Evolutionary conservation across 2,888 invertebrate genomes (phyloP), one percentile per base, ranked within the genome.

Genomic region (Heteromurus nitidus): DNA sequence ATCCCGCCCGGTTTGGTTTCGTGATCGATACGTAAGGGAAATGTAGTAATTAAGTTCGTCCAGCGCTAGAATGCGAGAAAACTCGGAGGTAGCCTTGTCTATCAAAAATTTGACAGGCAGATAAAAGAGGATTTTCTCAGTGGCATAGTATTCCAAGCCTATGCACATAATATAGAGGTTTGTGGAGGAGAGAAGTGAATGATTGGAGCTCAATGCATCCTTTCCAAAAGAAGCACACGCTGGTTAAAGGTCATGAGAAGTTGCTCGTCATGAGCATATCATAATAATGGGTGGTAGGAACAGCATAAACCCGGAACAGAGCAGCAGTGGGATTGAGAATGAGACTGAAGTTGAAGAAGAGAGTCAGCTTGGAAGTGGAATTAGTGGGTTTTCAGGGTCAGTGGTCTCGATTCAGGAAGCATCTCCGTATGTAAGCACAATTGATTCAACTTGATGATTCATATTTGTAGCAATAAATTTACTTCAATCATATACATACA

Each of bases 281-380:
- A 47, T 36, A 30, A 68, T 62, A n/a, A 79, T 79, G 79, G 79
- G 79, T 55, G 79, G 70, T 24, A 62, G 79, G 72, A 79, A 79
- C 26, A 79, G 79, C 65, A 65, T 79, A 64, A 79, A 79, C 64
- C 79, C 79, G 70, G 69, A 69, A 77, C 68, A 67, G 22, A 60
- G 42, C n/a, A 36, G 24, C 18, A 72, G 70, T 55, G 55, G 50
- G 18, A 55, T 64, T 44, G 79, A 79, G 55, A 79, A 79, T 55
- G 79, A 79, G 72, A 79, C 79, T 70, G 79, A 79, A 44, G 24
- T 70, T 58, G 79, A 79, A 62, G 36, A 36, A 13, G 36, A 36
- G 5, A 70, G 70, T 22, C 70, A 79, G 30, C 64, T 70, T 53
- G 70, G 58, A 44, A 36, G 36, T 36, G 36, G 36, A 53, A 65